Base-by-base conservation (phyloP, 2,113 vertebrate species). In the Uria lomvia region DNA sequence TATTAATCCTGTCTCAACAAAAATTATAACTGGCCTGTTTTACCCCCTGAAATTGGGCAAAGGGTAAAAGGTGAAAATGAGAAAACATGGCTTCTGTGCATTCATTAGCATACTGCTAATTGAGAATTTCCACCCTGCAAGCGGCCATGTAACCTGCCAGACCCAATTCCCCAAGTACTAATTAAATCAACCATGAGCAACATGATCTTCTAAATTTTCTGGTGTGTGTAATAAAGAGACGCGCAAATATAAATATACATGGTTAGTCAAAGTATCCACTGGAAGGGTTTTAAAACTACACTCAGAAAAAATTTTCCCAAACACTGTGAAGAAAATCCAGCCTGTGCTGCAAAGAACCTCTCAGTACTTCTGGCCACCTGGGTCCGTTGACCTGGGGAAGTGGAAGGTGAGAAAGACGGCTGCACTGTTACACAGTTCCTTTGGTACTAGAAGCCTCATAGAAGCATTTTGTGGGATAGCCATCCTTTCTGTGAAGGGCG, bases 91-190 rank as follows among this genome's bases (percentile, higher is more conserved):
- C 60, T 94, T 95, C 68, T 88, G 68, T 56, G 13, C 42, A 50
- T 91, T 95, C 75, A 96, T 95, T 94, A 96, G 23, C 74, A 92
- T 74, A 77, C 30, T 88, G 71, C 43, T 96, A 95, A 97, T 96
- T 94, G 92, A 94, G 94, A 94, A 91, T 82, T 96, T 96, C 62
- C 58, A 87, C 80, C 45, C 71, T 82, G 60, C 36, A 86, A 93
- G 67, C 22, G 86, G 59, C 53, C 59, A 43, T 42, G 80, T 94
- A 94, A 89, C 84, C 73, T 79, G 49, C 74, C 60, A 94, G 95
- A 92, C 74, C 65, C 50, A 81, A 53, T 75, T 97, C 86, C 90
- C 93, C 47, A 92, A 92, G 52, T 70, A 88, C 67, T 88, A 92
- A 96, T 97, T 97, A 94, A 97, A 92, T 92, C 79, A 96, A 67